Evolutionary conservation across 2,888 invertebrate genomes (phyloP), one percentile per base, ranked within the genome.

Genomic region (Epirrhoe alternata): DNA sequence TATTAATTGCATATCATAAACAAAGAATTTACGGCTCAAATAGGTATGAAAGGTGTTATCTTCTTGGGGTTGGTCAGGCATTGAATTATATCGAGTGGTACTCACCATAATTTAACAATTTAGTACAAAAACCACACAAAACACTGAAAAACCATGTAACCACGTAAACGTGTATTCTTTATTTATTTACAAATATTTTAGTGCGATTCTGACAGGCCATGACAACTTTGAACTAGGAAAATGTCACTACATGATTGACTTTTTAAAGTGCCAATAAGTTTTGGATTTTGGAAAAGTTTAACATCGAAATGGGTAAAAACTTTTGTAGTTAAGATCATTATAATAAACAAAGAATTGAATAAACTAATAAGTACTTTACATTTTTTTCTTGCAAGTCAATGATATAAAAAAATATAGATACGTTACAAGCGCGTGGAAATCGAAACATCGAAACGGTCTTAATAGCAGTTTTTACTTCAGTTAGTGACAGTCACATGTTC

Each of bases 141-240:
- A 79, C 72, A 74, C 70, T 77, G 63, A 68, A 74, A 69, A 71
- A 74, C 67, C 71, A 78, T 83, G 79, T 81, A 84, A 80, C 84
- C 84, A 85, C 83, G 62, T 68, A 70, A 74, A 74, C 78, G 75
- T 69, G 80, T 80, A 79, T 78, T 77, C 68, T 72, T 79, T 85
- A 84, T 57, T 80, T 87, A 84, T 88, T 88, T 86, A 85, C 77
- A 85, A 86, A 87, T 86, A 86, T 86, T 88, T 87, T 83, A 83
- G 82, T 88, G 81, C 78, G 80, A 86, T 88, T 89, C 86, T 90
- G 92, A 90, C 89, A 85, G 82, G 85, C 83, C 86, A 86, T 90
- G 89, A 86, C 87, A 86, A 79, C 77, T 84, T 84, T 84, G 80
- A 86, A 85, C 79, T 73, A 71, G 70, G 81, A 82, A 82, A 80